Evolutionary conservation across 2,888 invertebrate species (phyloP).

Genomic region (Drosophila glabriapex): DNA sequence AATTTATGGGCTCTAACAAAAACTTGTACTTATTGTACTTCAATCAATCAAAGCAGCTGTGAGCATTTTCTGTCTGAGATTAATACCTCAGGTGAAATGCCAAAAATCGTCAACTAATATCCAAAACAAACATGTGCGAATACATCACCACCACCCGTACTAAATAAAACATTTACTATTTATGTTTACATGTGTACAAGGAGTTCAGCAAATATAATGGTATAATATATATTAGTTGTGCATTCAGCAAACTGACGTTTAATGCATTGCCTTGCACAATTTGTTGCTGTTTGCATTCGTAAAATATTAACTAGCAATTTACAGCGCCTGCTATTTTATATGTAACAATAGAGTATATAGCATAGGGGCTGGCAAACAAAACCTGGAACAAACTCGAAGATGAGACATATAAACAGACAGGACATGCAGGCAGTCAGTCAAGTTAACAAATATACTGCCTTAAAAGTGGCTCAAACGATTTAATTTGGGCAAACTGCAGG

Average conservation of each 20-base stretch:
- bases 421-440: constrained; percentile 11
- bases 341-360: constrained; percentile 27
- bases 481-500: constrained; percentile 60
- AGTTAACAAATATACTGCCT: constrained; percentile 29
- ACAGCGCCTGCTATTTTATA: constrained; percentile 61
- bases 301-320: constrained; percentile 80
- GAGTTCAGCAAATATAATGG: constrained; percentile 25
- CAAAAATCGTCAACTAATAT: constrained; percentile 12
- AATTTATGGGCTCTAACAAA: background rate
- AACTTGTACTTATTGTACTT: background rate
- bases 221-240: constrained; percentile 20
- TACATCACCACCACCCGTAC: constrained; percentile 59
- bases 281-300: constrained; percentile 78
- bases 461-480: constrained; percentile 64
- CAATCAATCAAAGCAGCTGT: background rate
- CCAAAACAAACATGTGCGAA: constrained; percentile 28
- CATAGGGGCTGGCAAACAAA: constrained; percentile 62
- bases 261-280: constrained; percentile 68
- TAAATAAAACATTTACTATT: constrained; percentile 54
- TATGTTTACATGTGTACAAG: constrained; percentile 8
- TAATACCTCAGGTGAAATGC: background rate
- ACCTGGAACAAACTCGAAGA: constrained; percentile 23
- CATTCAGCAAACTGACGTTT: constrained; percentile 34
- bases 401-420: constrained; percentile 18
- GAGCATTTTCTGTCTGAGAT: background rate